Evolutionary conservation across 2,888 invertebrate genomes (phyloP).

Genomic region (Seira ritae): DNA sequence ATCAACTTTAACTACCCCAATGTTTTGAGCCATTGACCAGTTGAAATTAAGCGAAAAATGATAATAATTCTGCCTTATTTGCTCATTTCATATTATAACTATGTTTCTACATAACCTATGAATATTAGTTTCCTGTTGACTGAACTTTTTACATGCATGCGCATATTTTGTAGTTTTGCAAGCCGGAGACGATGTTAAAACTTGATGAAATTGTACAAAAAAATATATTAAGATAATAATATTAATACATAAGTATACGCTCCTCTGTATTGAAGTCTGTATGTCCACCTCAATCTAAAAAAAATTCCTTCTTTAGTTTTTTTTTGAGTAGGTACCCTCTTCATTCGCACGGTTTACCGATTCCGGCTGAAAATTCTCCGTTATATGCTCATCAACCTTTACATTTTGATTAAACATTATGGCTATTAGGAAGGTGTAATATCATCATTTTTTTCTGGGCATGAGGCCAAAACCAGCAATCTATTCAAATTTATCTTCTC

Average conservation of each 20-base stretch:
- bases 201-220: neutral
- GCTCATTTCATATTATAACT: too few relatives aligned
- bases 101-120: neutral
- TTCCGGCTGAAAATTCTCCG: conserved; percentile 41
- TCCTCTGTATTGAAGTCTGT: neutral
- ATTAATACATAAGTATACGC: neutral
- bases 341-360: conserved; percentile 52
- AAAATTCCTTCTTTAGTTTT: conserved; percentile 31
- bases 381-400: conserved; percentile 61
- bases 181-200: neutral
- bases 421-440: conserved; percentile 44
- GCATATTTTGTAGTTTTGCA: neutral
- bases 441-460: conserved; percentile 46
- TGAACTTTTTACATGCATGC: neutral
- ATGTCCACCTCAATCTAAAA: conserved; percentile 1
- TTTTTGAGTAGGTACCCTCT: conserved; percentile 21
- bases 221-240: neutral
- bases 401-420: conserved; percentile 46
- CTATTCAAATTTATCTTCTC: conserved; percentile 24
- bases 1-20: conserved; percentile 7
- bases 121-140: neutral
- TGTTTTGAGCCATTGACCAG: neutral
- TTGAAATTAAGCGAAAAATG: too few relatives aligned
- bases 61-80: too few relatives aligned
- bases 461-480: conserved; percentile 51